A percentile compares a stretch with the other conserved stretches of the same genome.
Conservation (phyloP, 64 coral and sea anemone species). For the Actinia equina region DNA sequence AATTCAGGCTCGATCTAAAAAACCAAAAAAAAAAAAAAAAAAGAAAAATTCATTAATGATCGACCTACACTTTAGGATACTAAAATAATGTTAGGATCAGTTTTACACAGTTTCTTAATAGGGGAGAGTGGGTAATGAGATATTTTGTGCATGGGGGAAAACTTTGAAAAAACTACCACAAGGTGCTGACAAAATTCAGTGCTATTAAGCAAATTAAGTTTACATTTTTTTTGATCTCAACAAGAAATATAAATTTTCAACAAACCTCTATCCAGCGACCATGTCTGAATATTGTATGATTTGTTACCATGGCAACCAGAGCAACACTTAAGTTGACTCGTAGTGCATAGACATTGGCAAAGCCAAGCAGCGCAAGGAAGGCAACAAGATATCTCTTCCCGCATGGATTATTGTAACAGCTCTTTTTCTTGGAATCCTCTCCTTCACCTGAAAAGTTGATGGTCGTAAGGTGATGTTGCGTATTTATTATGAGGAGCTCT, state of each 20-base stretch:
- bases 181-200: too few relatives aligned
- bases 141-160: too few relatives aligned
- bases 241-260: background rate
- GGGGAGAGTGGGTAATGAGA: too few relatives aligned
- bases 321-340: conserved; percentile 88
- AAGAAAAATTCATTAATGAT: background rate
- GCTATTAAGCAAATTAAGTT: too few relatives aligned
- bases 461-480: background rate
- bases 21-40: too few relatives aligned
- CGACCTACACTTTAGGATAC: too few relatives aligned
- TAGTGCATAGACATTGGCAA: conserved; percentile 85
- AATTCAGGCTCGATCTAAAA: background rate
- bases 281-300: conserved; percentile 52
- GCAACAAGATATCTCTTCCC: conserved; percentile 66
- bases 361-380: conserved; percentile 76
- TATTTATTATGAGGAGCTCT: background rate
- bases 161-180: too few relatives aligned
- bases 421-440: background rate
- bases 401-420: background rate
- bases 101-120: too few relatives aligned
- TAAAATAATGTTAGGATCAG: too few relatives aligned
- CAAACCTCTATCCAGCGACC: conserved; percentile 43
- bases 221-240: too few relatives aligned
- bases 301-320: conserved; percentile 86
- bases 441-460: conserved; percentile 2